A percentile compares a stretch with the other conserved stretches of the same genome.
Evolutionary conservation across 2,888 invertebrate genomes (phyloP).

Genomic region (Lumbricus terrestris): DNA sequence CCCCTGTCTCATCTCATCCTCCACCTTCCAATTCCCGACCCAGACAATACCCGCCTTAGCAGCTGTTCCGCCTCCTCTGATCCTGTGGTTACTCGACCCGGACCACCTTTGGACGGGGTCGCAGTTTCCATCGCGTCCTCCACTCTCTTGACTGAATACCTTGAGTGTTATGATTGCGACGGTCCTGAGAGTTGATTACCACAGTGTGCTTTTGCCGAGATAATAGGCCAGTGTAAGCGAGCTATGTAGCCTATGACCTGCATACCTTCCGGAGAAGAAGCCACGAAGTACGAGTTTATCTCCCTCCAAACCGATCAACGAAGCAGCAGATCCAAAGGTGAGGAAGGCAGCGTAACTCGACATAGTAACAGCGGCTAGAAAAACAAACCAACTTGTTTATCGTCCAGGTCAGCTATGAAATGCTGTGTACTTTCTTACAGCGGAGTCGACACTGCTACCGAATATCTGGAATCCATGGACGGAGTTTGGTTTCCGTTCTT

Average conservation of each 20-base stretch:
- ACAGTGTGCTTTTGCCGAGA: neutral
- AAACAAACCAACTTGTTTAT: neutral
- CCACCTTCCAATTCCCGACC: too few relatives aligned
- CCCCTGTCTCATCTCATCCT: too few relatives aligned
- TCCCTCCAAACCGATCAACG: neutral
- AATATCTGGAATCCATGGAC: neutral
- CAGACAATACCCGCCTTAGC: too few relatives aligned
- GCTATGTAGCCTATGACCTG: neutral
- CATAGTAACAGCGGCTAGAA: neutral
- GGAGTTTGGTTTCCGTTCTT: too few relatives aligned
- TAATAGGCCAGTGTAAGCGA: neutral
- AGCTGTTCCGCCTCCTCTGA: too few relatives aligned
- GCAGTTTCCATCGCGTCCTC: too few relatives aligned
- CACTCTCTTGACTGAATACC: too few relatives aligned
- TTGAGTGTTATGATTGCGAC: too few relatives aligned
- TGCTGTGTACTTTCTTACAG: neutral
- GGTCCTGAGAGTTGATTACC: too few relatives aligned
- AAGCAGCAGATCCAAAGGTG: neutral
- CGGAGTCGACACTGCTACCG: neutral
- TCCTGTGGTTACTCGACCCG: too few relatives aligned
- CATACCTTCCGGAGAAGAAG: constrained; percentile 5
- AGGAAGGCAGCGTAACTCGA: neutral
- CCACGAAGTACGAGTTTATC: neutral
- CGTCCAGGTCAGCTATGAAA: neutral
- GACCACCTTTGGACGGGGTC: too few relatives aligned